phyloP scores from a whole-genome alignment of 1,140 invertebrate species.

The Anastatus disparis region DNA sequence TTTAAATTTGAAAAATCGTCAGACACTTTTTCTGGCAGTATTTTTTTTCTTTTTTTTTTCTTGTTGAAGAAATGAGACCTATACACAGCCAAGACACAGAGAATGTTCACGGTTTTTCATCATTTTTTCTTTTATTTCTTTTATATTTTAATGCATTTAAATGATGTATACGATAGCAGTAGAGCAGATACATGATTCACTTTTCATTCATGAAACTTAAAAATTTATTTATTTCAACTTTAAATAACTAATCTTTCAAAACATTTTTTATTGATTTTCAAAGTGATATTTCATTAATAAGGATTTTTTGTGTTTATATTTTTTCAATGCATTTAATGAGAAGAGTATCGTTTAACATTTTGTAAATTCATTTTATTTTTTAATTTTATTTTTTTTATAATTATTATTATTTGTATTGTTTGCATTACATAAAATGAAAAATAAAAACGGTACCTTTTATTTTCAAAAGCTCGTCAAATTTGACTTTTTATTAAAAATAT shows the following conservation, averaged over 20 bases:
- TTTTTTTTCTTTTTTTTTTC: too few species aligned
- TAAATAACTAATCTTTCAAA: too few species aligned
- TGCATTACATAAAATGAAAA: too few species aligned
- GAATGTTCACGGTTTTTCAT: conserved; percentile 60
- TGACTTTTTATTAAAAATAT: neutral
- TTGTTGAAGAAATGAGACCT: conserved; percentile 30
- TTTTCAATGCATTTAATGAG: neutral
- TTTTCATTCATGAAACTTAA: too few species aligned
- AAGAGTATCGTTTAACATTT: conserved; percentile 15
- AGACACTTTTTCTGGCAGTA: conserved; percentile 17
- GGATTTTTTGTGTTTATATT: conserved; percentile 42
- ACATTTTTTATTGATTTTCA: too few species aligned
- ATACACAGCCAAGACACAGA: conserved; percentile 60
- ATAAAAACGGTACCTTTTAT: conserved; percentile 1
- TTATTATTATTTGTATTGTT: conserved; percentile 30
- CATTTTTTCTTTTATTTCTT: too few species aligned
- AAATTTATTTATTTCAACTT: too few species aligned
- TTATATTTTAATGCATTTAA: neutral
- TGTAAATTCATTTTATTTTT: conserved; percentile 32
- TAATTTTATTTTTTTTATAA: conserved; percentile 34
- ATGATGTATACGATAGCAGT: conserved; percentile 53
- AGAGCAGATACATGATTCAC: conserved; percentile 54
- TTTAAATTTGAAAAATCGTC: conserved; percentile 31
- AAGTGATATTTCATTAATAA: too few species aligned
- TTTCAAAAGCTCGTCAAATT: neutral